These are phyloP conservation scores for Cheirogaleus major DNA, from an alignment of 2,797 vertebrate genomes.

Conservation along the genomic window DNA sequence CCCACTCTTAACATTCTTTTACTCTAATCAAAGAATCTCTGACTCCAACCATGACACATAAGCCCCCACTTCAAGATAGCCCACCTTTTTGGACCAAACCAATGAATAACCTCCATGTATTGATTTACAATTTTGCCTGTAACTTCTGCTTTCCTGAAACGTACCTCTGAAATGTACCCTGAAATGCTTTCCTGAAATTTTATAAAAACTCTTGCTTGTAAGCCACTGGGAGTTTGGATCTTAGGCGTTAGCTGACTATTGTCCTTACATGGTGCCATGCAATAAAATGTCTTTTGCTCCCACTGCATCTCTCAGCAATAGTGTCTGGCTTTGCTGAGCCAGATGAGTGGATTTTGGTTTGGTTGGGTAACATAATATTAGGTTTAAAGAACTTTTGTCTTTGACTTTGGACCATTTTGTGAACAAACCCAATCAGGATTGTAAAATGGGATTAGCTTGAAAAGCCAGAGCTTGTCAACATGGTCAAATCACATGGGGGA, in stretches of 20 bases:
- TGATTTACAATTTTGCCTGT: background rate
- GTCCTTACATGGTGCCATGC: background rate
- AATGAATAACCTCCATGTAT: background rate
- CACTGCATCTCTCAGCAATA: background rate
- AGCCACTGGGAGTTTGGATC: background rate
- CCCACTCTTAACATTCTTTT: background rate
- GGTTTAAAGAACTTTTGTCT: background rate
- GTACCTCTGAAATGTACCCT: too few species aligned
- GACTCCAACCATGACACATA: background rate
- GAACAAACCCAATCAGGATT: background rate
- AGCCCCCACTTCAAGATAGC: background rate
- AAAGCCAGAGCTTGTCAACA: background rate
- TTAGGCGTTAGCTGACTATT: background rate
- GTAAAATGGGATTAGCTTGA: background rate
- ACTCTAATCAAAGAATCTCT: background rate
- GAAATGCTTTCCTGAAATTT: background rate
- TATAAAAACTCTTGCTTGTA: background rate
- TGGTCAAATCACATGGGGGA: background rate
- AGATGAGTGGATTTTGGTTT: background rate
- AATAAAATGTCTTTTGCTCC: background rate
- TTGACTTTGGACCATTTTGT: background rate
- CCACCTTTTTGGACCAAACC: background rate
- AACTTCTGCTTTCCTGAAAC: background rate
- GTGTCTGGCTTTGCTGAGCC: background rate
- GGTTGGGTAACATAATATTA: background rate